A percentile compares a stretch with the other conserved stretches of the same genome.
phyloP scores from a whole-genome alignment of 2,113 vertebrate species.

The Toxotes chatareus region DNA sequence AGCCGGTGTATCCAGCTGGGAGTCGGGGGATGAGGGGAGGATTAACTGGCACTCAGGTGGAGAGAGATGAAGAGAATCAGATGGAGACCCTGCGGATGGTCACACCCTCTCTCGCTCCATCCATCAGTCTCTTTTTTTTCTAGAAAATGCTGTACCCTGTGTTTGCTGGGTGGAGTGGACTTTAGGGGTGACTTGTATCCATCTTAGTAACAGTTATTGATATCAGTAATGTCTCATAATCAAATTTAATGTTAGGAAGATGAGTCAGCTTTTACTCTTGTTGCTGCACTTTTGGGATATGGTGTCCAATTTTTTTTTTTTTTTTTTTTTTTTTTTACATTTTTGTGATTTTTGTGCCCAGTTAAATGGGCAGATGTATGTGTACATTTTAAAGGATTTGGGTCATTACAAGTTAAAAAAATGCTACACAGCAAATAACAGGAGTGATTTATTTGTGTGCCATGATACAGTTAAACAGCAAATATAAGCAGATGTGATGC shows the following conservation, averaged over 20 bases:
- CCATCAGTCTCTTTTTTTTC: constrained; percentile 36
- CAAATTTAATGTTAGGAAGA: constrained; percentile 4
- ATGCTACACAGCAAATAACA: neutral
- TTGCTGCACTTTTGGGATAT: rapidly evolving
- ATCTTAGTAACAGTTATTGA: neutral
- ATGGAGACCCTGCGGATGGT: constrained; percentile 65
- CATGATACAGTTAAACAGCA: neutral
- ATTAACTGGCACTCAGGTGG: constrained; percentile 84
- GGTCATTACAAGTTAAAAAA: neutral
- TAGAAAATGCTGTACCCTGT: constrained; percentile 11
- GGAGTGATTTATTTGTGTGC: constrained; percentile 2
- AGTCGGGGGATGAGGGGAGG: constrained; percentile 75
- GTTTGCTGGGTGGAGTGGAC: constrained; percentile 38
- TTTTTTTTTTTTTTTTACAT: neutral
- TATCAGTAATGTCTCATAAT: neutral
- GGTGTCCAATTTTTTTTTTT: neutral
- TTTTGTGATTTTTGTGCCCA: no score
- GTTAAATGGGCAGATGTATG: neutral
- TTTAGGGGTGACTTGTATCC: constrained; percentile 24
- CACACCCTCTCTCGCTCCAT: constrained; percentile 59
- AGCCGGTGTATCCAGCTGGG: constrained; percentile 74
- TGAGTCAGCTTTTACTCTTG: neutral
- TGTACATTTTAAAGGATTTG: neutral
- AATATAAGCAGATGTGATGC: constrained; percentile 5
- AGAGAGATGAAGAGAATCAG: constrained; percentile 78